Percentiles rank a stretch among this genome's conserved stretches.
Evolutionary conservation across 2,113 vertebrate species (phyloP).

Genomic region (Zosterops borbonicus): DNA sequence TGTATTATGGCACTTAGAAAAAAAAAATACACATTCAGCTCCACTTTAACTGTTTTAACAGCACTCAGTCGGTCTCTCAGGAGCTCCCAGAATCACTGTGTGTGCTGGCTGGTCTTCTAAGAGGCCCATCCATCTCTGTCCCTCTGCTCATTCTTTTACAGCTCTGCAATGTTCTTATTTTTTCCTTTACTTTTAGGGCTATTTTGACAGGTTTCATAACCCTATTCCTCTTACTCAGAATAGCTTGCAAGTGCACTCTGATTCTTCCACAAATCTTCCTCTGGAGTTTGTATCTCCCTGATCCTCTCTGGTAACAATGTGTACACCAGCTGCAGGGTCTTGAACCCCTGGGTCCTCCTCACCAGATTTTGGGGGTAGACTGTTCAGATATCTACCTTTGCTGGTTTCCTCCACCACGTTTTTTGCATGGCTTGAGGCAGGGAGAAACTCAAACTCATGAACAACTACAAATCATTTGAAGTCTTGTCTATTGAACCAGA

Average conservation of each 20-base stretch:
- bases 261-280: constrained; percentile 34
- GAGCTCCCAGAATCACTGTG: constrained; percentile 33
- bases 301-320: background rate
- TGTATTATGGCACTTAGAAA: constrained; percentile 32
- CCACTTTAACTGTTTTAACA: constrained; percentile 49
- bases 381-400: background rate
- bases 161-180: background rate
- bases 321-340: background rate
- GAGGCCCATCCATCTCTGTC: constrained; percentile 51
- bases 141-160: constrained; percentile 24
- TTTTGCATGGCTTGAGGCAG: background rate
- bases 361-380: background rate
- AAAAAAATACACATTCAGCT: constrained; percentile 10
- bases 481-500: background rate
- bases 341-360: background rate
- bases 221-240: constrained; percentile 15
- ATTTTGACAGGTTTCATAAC: constrained; percentile 46
- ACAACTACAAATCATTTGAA: background rate
- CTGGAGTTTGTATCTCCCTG: background rate
- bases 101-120: constrained; percentile 42
- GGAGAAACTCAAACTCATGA: background rate
- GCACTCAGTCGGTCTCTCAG: constrained; percentile 51
- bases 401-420: background rate
- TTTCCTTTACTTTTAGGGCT: constrained; percentile 40
- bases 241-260: background rate